Evolutionary conservation across 2,797 vertebrate genomes (phyloP), one percentile per base, ranked within the genome.

Genomic region (Leuciscus waleckii): DNA sequence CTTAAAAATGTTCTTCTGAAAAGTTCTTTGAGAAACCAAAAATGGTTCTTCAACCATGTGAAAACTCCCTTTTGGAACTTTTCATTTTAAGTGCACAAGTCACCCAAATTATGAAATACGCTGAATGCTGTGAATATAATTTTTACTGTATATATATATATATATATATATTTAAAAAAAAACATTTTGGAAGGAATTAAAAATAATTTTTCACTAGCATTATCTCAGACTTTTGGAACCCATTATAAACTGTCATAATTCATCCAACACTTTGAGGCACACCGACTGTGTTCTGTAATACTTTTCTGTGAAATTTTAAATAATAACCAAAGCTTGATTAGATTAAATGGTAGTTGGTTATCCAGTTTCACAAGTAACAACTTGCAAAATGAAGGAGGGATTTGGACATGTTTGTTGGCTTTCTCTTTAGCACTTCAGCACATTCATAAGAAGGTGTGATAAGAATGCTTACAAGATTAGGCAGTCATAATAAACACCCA

Each of bases 391-490:
- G 23, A 23, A 51, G 43, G 35, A 7, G 39, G 76, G 51, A 58
- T 56, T 84, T 70, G 65, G 51, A 43, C 51, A 37, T 58, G 49
- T 70, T 84, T 84, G 49, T 78, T 78, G 49, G 74, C 75, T n/a
- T 78, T 61, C 37, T 79, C 17, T 56, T 49, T 35, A 63, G 14
- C 61, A 76, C 71, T 75, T 84, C 46, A 61, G 51, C 76, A 63
- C 83, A 54, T 85, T 70, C 67, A 29, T 70, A 67, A 85, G 46
- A 46, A 85, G 51, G 83, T 79, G 83, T 85, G 67, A 85, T 79
- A 37, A 63, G 49, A 85, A 70, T 79, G 65, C 65, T 58, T 79
- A 61, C 76, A 79, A 70, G 75, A 71, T 85, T 79, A 70, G 54
- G 10, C 39, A 32, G 49, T 70, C 54, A 56, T 56, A 77, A 77